phyloP scores from a whole-genome alignment of 2,888 invertebrate species.

The Yponomeuta sedellus region DNA sequence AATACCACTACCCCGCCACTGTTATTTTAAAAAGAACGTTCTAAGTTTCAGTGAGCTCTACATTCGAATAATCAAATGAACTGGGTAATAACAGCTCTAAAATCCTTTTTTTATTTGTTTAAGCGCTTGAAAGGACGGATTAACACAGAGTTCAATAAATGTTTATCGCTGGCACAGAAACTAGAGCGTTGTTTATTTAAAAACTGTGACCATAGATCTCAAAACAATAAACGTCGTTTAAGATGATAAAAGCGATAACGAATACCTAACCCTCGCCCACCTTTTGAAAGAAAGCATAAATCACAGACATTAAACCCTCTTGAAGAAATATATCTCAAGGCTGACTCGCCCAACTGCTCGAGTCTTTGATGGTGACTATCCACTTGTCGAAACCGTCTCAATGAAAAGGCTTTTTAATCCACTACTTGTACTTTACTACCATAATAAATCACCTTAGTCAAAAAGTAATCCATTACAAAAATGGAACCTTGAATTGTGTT shows the following conservation, averaged over 20 bases:
- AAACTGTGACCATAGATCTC: slow-evolving; percentile 1
- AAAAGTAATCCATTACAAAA: neutral
- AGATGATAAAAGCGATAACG: slow-evolving; percentile 3
- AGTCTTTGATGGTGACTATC: neutral
- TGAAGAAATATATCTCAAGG: neutral
- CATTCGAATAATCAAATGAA: neutral
- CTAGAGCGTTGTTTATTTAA: neutral
- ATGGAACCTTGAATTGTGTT: neutral
- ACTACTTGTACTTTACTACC: neutral
- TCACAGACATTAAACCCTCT: neutral
- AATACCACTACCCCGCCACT: neutral
- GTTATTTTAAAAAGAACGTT: neutral
- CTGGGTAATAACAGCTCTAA: too few relatives aligned
- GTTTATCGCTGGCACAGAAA: neutral
- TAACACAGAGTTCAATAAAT: neutral
- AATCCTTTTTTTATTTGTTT: neutral
- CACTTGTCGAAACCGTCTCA: neutral
- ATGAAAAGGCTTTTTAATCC: neutral
- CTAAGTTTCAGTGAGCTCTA: neutral
- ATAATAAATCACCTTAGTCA: neutral
- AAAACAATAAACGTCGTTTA: neutral
- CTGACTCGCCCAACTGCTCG: neutral
- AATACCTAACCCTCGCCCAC: neutral
- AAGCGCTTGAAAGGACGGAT: neutral
- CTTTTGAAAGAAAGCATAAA: neutral